These are phyloP conservation scores for Gymnodraco acuticeps DNA, from an alignment of 2,797 vertebrate species.

Conservation along the genomic window DNA sequence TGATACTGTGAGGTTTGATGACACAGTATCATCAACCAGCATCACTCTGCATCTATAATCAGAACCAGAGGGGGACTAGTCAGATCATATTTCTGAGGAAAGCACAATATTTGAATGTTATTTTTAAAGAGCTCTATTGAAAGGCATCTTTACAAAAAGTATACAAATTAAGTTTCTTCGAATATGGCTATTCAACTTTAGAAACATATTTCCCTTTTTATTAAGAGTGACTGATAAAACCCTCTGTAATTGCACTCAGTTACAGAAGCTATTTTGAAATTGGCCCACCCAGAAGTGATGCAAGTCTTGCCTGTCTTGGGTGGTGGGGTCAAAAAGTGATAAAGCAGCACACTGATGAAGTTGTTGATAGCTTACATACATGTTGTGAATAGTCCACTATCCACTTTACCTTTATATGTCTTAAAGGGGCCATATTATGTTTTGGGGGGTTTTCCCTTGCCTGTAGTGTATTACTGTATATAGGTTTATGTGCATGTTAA, in stretches of 20 bases:
- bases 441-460: too few species aligned
- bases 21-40: slow-evolving; percentile 25
- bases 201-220: too few species aligned
- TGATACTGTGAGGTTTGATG: slow-evolving; percentile 34
- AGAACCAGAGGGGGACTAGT: slow-evolving; percentile 14
- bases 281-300: not conserved
- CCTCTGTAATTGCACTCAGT: too few species aligned
- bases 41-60: slow-evolving; percentile 33
- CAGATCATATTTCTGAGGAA: not conserved
- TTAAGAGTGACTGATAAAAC: not conserved
- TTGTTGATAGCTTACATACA: too few species aligned
- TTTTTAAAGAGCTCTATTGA: not conserved
- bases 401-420: too few species aligned
- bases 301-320: too few species aligned
- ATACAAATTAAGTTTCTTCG: not conserved
- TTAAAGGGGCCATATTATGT: too few species aligned
- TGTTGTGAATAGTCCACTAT: too few species aligned
- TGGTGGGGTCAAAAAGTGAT: too few species aligned
- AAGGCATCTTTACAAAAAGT: not conserved
- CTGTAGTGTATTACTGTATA: too few species aligned
- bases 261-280: not conserved
- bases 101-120: slow-evolving; percentile 1
- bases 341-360: too few species aligned
- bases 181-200: not conserved
- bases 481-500: too few species aligned